These are phyloP conservation scores for Gorsachius magnificus DNA, from an alignment of 2,797 vertebrate species.

Conservation along the genomic window DNA sequence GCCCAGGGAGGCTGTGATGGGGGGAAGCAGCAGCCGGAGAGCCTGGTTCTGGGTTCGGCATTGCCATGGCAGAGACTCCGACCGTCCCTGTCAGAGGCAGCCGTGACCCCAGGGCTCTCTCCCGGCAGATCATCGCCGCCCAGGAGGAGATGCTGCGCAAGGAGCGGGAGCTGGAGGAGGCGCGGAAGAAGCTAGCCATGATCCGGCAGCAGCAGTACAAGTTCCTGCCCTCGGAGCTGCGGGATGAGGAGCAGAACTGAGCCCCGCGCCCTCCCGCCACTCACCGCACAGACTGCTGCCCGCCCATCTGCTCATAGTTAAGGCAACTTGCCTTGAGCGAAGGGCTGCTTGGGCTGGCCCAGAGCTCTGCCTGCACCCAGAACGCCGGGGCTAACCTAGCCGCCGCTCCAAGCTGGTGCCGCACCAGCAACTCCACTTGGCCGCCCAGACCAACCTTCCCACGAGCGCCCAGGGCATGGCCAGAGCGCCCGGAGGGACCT, in stretches of 20 bases:
- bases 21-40: not conserved
- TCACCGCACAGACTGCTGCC: conserved; percentile 68
- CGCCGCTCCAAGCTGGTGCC: not conserved
- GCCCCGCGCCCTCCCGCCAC: not conserved
- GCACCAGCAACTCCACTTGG: not conserved
- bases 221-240: conserved; percentile 93
- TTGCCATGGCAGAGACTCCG: not conserved
- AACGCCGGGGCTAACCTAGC: not conserved
- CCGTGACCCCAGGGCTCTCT: not conserved
- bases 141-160: conserved; percentile 99
- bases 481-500: not conserved
- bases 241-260: conserved; percentile 89
- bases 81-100: not conserved
- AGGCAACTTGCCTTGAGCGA: not conserved
- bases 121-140: conserved; percentile 91
- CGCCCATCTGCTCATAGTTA: conserved; percentile 53
- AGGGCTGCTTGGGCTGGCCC: conserved; percentile 16
- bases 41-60: accelerated
- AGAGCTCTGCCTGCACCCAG: conserved; percentile 18
- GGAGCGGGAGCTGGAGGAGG: conserved; percentile 93
- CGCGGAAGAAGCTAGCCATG: conserved; percentile 91
- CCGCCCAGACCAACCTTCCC: not conserved
- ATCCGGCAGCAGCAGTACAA: conserved; percentile 98
- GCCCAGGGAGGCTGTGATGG: not conserved
- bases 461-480: not conserved